These are phyloP conservation scores for Prenolepis imparis DNA, from an alignment of 2,888 invertebrate species.

Conservation along the genomic window DNA sequence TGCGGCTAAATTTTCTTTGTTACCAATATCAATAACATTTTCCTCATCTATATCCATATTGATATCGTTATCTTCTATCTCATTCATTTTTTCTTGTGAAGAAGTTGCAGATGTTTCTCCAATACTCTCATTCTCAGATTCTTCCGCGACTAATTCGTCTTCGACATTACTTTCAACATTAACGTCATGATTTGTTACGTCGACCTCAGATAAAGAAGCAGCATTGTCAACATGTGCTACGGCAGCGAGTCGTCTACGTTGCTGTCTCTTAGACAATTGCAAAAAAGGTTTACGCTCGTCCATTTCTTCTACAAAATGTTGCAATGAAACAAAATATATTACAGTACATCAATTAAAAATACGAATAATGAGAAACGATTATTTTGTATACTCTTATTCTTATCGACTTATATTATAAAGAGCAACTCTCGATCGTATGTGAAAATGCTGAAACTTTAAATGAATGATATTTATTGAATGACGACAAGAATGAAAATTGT, in stretches of 20 bases:
- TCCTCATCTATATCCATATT: not conserved
- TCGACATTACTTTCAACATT: not conserved
- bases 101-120: not conserved
- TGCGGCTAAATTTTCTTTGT: not conserved
- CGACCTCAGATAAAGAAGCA: not conserved
- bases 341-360: too few relatives aligned
- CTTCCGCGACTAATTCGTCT: not conserved
- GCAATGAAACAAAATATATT: too few relatives aligned
- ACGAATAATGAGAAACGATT: too few relatives aligned
- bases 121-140: conserved; percentile 1
- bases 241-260: not conserved
- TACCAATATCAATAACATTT: not conserved
- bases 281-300: too few relatives aligned
- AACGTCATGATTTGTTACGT: not conserved
- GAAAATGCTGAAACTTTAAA: too few relatives aligned
- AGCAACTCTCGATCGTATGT: too few relatives aligned
- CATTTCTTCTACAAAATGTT: too few relatives aligned
- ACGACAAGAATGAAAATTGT: too few relatives aligned
- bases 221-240: not conserved
- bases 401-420: too few relatives aligned
- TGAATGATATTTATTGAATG: too few relatives aligned
- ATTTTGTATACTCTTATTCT: too few relatives aligned
- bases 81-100: not conserved
- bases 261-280: not conserved
- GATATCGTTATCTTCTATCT: not conserved